A percentile compares a stretch with the other conserved stretches of the same genome.
These are phyloP conservation scores for Gryon sp. DNA, from an alignment of 1,140 invertebrate genomes.

Conservation along the genomic window DNA sequence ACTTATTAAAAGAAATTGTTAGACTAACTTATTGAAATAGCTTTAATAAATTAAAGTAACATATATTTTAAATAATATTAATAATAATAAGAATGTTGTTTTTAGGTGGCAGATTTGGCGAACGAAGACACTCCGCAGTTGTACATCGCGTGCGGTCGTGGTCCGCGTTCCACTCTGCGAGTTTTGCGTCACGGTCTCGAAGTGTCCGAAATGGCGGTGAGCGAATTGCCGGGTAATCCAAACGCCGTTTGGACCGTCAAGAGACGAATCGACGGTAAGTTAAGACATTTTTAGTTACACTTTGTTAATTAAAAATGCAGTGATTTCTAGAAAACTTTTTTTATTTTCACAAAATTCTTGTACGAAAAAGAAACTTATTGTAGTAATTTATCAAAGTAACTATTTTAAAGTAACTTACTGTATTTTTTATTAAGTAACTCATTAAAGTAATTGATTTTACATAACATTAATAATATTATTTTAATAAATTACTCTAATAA, in stretches of 20 bases:
- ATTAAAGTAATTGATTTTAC: too few species aligned
- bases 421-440: too few species aligned
- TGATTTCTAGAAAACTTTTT: neutral
- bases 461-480: too few species aligned
- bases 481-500: too few species aligned
- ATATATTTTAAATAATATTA: neutral
- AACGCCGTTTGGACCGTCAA: constrained; percentile 99
- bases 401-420: too few species aligned
- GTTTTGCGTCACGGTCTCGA: constrained; percentile 98
- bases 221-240: constrained; percentile 98
- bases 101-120: constrained; percentile 84
- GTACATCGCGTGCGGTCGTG: constrained; percentile 96
- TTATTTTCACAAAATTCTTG: neutral
- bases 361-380: neutral
- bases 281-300: too few species aligned
- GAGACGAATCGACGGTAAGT: constrained; percentile 94
- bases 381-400: too few species aligned
- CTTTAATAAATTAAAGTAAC: too few species aligned
- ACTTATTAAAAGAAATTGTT: too few species aligned
- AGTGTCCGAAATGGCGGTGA: constrained; percentile 99
- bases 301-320: neutral
- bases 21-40: too few species aligned
- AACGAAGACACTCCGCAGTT: constrained; percentile 98
- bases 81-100: too few species aligned
- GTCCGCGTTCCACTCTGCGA: constrained; percentile 94